Conservation (phyloP, 2,888 invertebrate species). For the Hypselothyrea guttata region DNA sequence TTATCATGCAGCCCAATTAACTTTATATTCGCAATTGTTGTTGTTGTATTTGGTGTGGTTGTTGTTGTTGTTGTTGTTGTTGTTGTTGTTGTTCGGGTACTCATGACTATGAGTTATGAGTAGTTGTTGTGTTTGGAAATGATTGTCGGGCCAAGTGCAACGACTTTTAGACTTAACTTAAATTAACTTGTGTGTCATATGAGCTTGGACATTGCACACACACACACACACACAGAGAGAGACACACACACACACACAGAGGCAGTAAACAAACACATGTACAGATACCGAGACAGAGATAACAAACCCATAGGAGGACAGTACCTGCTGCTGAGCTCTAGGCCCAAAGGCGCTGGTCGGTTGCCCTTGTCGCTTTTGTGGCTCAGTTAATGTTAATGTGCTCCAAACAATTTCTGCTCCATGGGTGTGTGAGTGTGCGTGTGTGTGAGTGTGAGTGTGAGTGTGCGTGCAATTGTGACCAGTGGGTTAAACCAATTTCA, state of each 20-base stretch:
- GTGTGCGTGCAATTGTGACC: constrained; percentile 76
- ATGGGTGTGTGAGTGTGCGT: background rate
- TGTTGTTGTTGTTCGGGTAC: background rate
- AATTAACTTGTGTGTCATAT: constrained; percentile 64
- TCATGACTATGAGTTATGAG: constrained; percentile 15
- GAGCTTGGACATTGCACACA: constrained; percentile 49
- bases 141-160: constrained; percentile 60
- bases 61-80: no score
- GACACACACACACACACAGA: constrained; percentile 22
- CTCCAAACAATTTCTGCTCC: constrained; percentile 62
- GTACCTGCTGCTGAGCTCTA: constrained; percentile 28
- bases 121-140: constrained; percentile 23
- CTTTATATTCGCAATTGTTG: constrained; percentile 25
- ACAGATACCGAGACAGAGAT: constrained; percentile 72
- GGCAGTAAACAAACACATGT: constrained; percentile 48
- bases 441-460: constrained; percentile 20
- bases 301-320: constrained; percentile 38
- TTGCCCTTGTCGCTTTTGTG: constrained; percentile 71
- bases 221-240: constrained; percentile 13
- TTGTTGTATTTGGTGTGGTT: no score
- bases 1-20: constrained; percentile 19
- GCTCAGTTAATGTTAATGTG: constrained; percentile 78
- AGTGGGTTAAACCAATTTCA: constrained; percentile 80
- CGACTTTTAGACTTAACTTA: constrained; percentile 61
- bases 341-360: constrained; percentile 51